Conservation (phyloP, 2,113 vertebrate genomes). For the Silurus asotus region DNA sequence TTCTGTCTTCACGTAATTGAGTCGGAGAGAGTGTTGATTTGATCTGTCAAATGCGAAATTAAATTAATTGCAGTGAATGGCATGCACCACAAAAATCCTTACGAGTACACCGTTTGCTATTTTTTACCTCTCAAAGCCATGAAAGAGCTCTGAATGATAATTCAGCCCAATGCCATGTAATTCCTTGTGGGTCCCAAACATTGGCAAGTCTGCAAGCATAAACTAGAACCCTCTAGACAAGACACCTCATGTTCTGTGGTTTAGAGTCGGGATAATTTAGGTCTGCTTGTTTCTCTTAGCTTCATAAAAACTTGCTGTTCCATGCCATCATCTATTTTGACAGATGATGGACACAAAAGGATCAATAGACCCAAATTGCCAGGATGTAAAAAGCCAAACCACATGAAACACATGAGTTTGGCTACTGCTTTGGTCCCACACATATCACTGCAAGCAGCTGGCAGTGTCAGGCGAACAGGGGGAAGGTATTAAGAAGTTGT, state of each 20-base stretch:
- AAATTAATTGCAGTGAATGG: conserved; percentile 41
- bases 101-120: conserved; percentile 23
- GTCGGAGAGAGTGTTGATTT: conserved; percentile 34
- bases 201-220: conserved; percentile 48
- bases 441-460: conserved; percentile 56
- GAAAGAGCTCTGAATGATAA: conserved; percentile 43
- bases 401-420: conserved; percentile 55
- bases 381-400: conserved; percentile 53
- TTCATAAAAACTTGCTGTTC: conserved; percentile 30
- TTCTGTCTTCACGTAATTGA: conserved; percentile 5
- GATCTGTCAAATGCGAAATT: conserved; percentile 40
- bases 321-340: conserved; percentile 41
- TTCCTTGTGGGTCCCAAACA: conserved; percentile 49
- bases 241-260: conserved; percentile 53
- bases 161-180: conserved; percentile 36
- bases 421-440: conserved; percentile 43
- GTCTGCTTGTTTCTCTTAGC: conserved; percentile 36
- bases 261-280: conserved; percentile 27
- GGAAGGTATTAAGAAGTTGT: conserved; percentile 50
- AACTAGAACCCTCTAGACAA: conserved; percentile 53
- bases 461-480: conserved; percentile 47
- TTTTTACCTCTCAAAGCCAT: conserved; percentile 45
- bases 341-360: conserved; percentile 50
- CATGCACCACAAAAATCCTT: conserved; percentile 44
- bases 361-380: conserved; percentile 52